A percentile compares a stretch with the other conserved stretches of the same genome.
Evolutionary conservation across 2,888 invertebrate genomes (phyloP).

Genomic region (Lacanobia oleracea): DNA sequence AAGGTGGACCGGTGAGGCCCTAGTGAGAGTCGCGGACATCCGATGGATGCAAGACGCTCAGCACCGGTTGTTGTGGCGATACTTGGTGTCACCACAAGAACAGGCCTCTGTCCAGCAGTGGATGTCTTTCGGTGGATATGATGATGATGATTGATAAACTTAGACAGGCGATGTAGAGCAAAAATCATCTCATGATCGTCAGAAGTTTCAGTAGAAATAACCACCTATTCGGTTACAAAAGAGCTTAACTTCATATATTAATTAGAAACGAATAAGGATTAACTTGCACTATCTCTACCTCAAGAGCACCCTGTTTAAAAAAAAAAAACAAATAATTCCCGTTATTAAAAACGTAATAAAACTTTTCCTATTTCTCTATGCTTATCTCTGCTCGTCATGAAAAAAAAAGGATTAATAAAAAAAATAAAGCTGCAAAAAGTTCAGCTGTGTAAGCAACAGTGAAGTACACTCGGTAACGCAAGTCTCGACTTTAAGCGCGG

Average conservation of each 20-base stretch:
- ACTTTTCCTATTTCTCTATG: conserved; percentile 46
- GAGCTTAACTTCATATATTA: conserved; percentile 10
- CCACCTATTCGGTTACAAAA: no score
- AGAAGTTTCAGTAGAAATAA: no score
- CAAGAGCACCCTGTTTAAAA: not conserved
- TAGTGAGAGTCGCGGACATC: no score
- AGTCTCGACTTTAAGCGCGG: conserved; percentile 64
- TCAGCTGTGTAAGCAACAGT: conserved; percentile 58
- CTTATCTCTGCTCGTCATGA: conserved; percentile 46
- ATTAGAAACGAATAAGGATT: conserved; percentile 16
- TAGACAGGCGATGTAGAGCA: no score
- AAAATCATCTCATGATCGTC: no score
- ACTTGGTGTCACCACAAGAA: no score
- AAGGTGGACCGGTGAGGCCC: no score
- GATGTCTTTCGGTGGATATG: no score
- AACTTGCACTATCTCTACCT: not conserved
- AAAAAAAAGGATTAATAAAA: conserved; percentile 38
- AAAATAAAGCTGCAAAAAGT: conserved; percentile 53
- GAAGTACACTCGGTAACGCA: conserved; percentile 65
- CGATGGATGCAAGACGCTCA: no score
- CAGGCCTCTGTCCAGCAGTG: no score
- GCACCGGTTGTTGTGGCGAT: no score
- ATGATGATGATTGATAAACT: no score
- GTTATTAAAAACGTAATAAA: conserved; percentile 51
- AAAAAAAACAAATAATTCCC: conserved; percentile 1